Evolutionary conservation across 2,113 vertebrate species (phyloP).

Genomic region (Melanotaenia duboulayi): DNA sequence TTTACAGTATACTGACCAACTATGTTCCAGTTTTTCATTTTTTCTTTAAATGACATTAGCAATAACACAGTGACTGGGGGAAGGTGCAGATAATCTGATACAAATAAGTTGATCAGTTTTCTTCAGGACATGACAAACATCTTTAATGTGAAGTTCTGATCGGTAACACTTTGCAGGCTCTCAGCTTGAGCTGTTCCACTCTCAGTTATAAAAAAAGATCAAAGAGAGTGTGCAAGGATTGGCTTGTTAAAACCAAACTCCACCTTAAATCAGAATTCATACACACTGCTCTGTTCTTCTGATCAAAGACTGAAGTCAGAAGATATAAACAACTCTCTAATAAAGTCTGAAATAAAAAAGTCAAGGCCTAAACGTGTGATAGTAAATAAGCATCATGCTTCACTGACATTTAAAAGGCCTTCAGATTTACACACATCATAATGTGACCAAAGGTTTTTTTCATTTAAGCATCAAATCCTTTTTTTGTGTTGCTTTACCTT

Average conservation of each 20-base stretch:
- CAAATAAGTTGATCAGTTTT: conserved; percentile 14
- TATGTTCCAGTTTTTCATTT: too few species aligned
- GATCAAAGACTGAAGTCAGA: conserved; percentile 60
- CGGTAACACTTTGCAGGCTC: conserved; percentile 39
- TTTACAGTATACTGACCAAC: too few species aligned
- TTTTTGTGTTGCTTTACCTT: conserved; percentile 68
- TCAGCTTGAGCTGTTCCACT: conserved; percentile 20
- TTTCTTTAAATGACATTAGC: neutral
- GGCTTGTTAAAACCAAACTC: conserved; percentile 67
- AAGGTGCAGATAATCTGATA: neutral
- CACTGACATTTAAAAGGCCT: neutral
- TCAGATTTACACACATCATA: too few species aligned
- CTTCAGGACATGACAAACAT: conserved; percentile 25
- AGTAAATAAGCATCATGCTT: conserved; percentile 31
- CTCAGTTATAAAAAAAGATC: conserved; percentile 62
- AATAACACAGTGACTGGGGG: neutral
- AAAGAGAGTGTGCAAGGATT: conserved; percentile 56
- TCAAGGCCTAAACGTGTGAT: conserved; percentile 40
- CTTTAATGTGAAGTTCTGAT: conserved; percentile 44
- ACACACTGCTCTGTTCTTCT: conserved; percentile 47
- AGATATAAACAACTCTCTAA: conserved; percentile 66
- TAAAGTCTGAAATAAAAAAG: conserved; percentile 52
- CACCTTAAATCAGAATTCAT: conserved; percentile 67
- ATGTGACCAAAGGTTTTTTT: neutral
- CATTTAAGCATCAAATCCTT: neutral